A percentile compares a stretch with the other conserved stretches of the same genome.
Evolutionary conservation across 2,113 vertebrate species (phyloP).

Genomic region (Polypterus bichir): DNA sequence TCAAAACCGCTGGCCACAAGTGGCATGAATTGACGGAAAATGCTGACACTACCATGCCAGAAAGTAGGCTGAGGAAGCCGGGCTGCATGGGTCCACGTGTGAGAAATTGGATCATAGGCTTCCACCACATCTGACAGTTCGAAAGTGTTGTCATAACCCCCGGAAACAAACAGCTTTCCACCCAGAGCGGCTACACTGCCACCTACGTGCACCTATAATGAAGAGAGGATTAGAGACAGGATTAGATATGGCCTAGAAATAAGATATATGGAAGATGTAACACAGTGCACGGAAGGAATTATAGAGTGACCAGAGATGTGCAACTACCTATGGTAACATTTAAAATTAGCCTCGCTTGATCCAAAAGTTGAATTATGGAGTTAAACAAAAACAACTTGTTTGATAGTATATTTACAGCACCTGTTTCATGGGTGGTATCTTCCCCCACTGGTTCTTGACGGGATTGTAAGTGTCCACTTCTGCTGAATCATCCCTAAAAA

Average conservation of each 20-base stretch:
- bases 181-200: slow-evolving; percentile 81
- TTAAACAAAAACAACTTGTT: no score
- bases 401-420: slow-evolving; percentile 31
- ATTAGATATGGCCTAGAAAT: background rate
- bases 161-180: slow-evolving; percentile 82
- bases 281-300: background rate
- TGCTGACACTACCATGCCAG: slow-evolving; percentile 96
- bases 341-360: background rate
- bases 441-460: slow-evolving; percentile 80
- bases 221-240: background rate
- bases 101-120: slow-evolving; percentile 61
- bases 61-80: slow-evolving; percentile 86
- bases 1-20: slow-evolving; percentile 53
- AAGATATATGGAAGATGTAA: background rate
- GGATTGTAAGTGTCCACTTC: slow-evolving; percentile 90
- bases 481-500: slow-evolving; percentile 74
- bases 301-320: no score
- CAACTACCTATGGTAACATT: background rate
- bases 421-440: slow-evolving; percentile 88
- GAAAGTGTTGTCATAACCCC: slow-evolving; percentile 87
- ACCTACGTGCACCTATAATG: slow-evolving; percentile 75
- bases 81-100: slow-evolving; percentile 61
- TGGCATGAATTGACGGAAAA: slow-evolving; percentile 97
- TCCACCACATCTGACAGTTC: slow-evolving; percentile 88
- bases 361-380: no score